Base-by-base conservation (phyloP, 2,888 invertebrate genomes). In the Callimorpha dominula region DNA sequence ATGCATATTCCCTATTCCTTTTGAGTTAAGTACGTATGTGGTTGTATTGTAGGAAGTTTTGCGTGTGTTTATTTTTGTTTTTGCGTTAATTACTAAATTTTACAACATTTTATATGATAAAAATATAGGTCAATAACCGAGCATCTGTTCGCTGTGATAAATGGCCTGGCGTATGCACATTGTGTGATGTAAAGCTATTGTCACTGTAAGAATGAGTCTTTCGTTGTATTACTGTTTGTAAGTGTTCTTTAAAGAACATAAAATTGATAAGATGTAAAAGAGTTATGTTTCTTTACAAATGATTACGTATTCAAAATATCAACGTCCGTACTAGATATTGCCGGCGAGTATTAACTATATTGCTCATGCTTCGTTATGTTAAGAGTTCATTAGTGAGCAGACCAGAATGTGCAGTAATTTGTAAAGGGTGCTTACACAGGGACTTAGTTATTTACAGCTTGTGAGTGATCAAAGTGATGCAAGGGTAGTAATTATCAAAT, bases 281-380 rank as follows among this genome's bases (percentile, higher is more conserved):
- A 46, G 43, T 46, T 46, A 46, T 4, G 1, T 46, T 46, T 46
- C 43, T 0, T 46, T 46, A 46, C 9, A 46, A 8, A 46, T 46
- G 8, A 46, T 46, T 46, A 8, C 8, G 3, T 46, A 46, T 46
- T 46, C 43, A 3, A 46, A 6, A 46, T 15, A 12, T 7, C 15
- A 17, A 17, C 17, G 15, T 17, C 14, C 14, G 7, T 49, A 43
- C 4, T 0, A 52, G 17, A 60, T 49, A 40, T 49, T 71, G 11
- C 42, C 31, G 31, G 11, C 40, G 60, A 64, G 46, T 65, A 64
- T 31, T n/a, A 31, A 43, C 65, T 43, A 31, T 20, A 17, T 68
- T 68, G 54, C 17, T 64, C 72, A 72, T 72, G 72, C 72, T 67
- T 72, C 12, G n/a, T 52, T 57, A 49, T 65, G 57, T 54, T 60